Evolutionary conservation across 1,140 invertebrate genomes (phyloP), one percentile per base, ranked within the genome.

Genomic region (Solenopsis invicta): DNA sequence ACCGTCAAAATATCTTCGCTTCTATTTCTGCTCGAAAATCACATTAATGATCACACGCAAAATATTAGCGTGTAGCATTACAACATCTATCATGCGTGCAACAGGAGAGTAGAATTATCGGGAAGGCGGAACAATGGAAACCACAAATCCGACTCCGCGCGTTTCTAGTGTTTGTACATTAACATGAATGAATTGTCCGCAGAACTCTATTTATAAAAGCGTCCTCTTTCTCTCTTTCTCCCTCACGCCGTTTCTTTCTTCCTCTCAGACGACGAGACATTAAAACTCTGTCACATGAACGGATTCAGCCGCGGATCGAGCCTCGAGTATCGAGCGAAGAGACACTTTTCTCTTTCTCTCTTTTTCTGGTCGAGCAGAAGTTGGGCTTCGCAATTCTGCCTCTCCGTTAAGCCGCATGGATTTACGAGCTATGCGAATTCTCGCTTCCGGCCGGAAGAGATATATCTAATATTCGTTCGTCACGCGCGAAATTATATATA

Each of bases 261-360:
- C 21, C 64, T 71, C 21, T 56, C 77, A 24, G 34, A n/a, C 0
- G 48, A 69, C 9, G 41, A 48, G 67, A 74, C 54, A 74, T 84
- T 74, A 84, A 84, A 84, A 84, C 41, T 75, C 41, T n/a, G 48
- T 78, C 18, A 52, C 21, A 61, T 37, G 62, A 75, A 74, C 37
- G 24, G 50, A 82, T 72, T 3, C 37, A 71, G 45, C 24, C 21
- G 21, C 54, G 10, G 13, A 61, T 61, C 54, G 41, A 84, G 80
- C 80, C 80, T 84, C 80, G 54, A 84, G 80, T 61, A 84, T 84
- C 69, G 69, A 84, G 69, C 80, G 41, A 34, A 24, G 29, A 62
- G n/a, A 74, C 29, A 61, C 24, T 21, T 10, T 3, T 18, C 21
- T 29, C 10, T 13, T 29, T 37, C 10, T 8, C 69, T 37, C 16